A percentile compares a stretch with the other conserved stretches of the same genome.
These are phyloP conservation scores for Pyrocephalus nanus DNA, from an alignment of 2,797 vertebrate genomes.

Conservation along the genomic window DNA sequence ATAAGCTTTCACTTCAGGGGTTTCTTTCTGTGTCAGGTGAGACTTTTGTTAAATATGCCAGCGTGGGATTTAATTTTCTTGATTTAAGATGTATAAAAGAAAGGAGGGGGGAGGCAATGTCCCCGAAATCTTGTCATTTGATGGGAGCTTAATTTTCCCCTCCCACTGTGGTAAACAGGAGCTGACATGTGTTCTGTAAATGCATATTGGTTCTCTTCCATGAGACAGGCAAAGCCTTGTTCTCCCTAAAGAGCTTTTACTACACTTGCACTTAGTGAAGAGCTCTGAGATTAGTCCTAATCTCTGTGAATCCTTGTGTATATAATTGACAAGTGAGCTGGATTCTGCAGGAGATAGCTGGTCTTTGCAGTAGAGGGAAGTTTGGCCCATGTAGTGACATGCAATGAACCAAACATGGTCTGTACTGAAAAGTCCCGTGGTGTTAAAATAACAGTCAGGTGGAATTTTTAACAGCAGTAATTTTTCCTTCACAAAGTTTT, in stretches of 20 bases:
- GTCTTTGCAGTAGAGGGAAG: neutral
- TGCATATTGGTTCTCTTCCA: neutral
- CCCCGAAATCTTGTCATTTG: neutral
- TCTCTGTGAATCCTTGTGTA: neutral
- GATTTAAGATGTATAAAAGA: neutral
- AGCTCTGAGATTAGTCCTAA: neutral
- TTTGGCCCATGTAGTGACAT: rapidly evolving
- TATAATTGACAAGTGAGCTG: neutral
- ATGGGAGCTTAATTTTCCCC: neutral
- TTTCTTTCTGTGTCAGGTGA: neutral
- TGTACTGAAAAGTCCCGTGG: neutral
- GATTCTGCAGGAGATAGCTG: neutral
- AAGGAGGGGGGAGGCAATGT: neutral
- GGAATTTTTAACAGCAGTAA: neutral
- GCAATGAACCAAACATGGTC: rapidly evolving
- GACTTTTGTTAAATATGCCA: neutral
- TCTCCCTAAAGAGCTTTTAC: neutral
- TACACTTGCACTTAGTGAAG: neutral
- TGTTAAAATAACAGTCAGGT: neutral
- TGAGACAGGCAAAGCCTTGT: neutral
- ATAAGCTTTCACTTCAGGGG: neutral
- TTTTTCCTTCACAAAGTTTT: neutral
- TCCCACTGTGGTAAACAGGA: neutral
- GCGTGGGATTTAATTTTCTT: neutral
- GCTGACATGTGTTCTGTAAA: neutral